Conservation (phyloP, 2,888 invertebrate species). For the Euzetes globulus region DNA sequence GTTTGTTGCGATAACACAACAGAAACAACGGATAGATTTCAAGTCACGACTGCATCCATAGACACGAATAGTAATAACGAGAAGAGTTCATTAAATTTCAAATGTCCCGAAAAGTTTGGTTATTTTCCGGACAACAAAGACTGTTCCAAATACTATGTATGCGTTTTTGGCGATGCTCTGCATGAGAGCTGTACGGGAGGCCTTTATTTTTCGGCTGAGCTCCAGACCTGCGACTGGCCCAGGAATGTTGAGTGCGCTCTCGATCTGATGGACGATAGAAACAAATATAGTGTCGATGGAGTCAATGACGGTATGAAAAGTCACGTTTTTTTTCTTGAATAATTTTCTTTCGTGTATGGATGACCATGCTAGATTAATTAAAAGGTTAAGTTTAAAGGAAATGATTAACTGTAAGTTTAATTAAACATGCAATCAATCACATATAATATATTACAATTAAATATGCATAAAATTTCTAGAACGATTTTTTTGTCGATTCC, state of each 20-base stretch:
- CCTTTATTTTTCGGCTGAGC: conserved; percentile 87
- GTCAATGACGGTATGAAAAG: neutral
- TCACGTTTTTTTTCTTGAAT: no score
- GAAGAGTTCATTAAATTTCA: conserved; percentile 56
- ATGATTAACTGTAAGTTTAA: no score
- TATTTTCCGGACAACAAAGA: conserved; percentile 86
- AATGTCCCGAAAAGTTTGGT: conserved; percentile 89
- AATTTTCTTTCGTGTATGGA: no score
- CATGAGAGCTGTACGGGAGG: conserved; percentile 88
- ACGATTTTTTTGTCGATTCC: no score
- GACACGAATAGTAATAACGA: neutral
- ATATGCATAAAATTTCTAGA: no score
- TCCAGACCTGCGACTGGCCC: conserved; percentile 94
- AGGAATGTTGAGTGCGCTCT: conserved; percentile 73
- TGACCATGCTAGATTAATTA: no score
- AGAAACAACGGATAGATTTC: neutral
- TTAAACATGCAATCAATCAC: no score
- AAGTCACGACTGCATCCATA: neutral
- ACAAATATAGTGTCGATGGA: neutral
- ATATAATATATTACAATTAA: no score
- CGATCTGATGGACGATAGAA: conserved; percentile 16
- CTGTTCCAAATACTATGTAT: conserved; percentile 86
- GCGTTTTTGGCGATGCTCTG: conserved; percentile 85
- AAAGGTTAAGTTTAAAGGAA: no score
- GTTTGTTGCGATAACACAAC: neutral